Conservation (phyloP, 2,888 invertebrate genomes). For the Drosophila ochracea region DNA sequence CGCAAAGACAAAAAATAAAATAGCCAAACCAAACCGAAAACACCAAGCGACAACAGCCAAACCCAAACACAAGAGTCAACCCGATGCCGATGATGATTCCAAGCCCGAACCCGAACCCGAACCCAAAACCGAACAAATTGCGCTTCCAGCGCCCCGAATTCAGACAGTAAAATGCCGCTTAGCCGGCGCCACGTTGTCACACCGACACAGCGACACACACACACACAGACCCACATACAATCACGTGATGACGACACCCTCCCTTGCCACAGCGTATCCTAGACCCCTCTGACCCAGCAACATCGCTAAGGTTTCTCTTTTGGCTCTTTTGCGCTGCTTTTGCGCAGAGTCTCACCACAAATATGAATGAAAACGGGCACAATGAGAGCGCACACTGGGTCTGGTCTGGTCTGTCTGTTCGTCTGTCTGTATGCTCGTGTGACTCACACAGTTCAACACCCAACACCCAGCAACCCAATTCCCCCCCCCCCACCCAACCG, state of each 20-base stretch:
- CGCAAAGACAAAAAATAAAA: conserved; percentile 28
- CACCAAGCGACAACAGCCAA: conserved; percentile 19
- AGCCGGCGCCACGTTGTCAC: conserved; percentile 78
- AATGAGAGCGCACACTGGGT: conserved; percentile 38
- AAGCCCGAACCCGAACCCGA: conserved; percentile 21
- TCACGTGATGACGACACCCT: conserved; percentile 64
- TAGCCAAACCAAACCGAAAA: conserved; percentile 19
- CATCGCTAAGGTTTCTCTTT: conserved; percentile 70
- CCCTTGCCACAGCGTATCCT: not conserved
- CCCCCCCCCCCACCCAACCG: not conserved
- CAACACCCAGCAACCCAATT: not conserved
- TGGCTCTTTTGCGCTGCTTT: conserved; percentile 42
- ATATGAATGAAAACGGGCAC: conserved; percentile 70
- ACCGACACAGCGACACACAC: conserved; percentile 35
- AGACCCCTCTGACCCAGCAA: conserved; percentile 3
- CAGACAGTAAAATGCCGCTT: conserved; percentile 67
- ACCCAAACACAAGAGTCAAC: conserved; percentile 1
- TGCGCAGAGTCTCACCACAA: conserved; percentile 54
- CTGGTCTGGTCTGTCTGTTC: not conserved
- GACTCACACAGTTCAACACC: conserved; percentile 55
- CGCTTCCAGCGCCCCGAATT: conserved; percentile 38
- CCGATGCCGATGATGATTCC: conserved; percentile 2
- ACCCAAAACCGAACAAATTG: conserved; percentile 17
- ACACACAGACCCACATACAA: conserved; percentile 39
- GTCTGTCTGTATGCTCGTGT: conserved; percentile 37